phyloP scores from a whole-genome alignment of 2,113 vertebrate genomes.

The Etia nguti region DNA sequence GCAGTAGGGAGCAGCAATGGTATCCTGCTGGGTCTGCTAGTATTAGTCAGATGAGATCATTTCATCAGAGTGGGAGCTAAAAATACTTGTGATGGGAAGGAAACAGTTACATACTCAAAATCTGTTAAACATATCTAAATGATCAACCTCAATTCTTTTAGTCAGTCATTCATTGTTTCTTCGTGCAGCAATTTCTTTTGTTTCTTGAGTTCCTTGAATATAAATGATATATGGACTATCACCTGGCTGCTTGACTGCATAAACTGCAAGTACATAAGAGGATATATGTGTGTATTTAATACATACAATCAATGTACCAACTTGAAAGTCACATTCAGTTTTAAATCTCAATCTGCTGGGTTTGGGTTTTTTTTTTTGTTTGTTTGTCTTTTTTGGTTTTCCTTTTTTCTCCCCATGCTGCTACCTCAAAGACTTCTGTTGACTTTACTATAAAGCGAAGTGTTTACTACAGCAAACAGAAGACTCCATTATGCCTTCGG shows the following conservation, averaged over 20 bases:
- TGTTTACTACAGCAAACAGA: constrained; percentile 51
- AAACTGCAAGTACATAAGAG: neutral
- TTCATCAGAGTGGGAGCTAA: neutral
- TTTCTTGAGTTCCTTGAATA: neutral
- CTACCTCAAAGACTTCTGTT: constrained; percentile 49
- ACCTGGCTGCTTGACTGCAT: neutral
- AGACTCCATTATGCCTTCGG: constrained; percentile 60
- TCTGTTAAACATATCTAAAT: neutral
- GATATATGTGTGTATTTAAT: neutral
- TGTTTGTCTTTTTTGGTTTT: neutral
- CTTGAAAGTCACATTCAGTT: neutral
- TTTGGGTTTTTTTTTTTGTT: fast-evolving
- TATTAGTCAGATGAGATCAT: constrained; percentile 10
- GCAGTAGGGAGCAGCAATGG: neutral
- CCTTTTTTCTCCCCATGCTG: neutral
- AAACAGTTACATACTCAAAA: neutral
- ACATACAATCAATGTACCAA: neutral
- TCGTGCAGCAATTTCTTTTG: neutral
- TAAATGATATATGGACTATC: neutral
- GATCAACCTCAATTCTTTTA: neutral
- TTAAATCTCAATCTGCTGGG: constrained; percentile 7
- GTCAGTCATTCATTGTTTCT: neutral
- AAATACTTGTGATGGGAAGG: neutral
- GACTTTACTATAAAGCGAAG: constrained; percentile 35
- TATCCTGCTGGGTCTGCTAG: constrained; percentile 11